Evolutionary conservation across 2,113 vertebrate genomes (phyloP).

Genomic region (Prinia subflava): DNA sequence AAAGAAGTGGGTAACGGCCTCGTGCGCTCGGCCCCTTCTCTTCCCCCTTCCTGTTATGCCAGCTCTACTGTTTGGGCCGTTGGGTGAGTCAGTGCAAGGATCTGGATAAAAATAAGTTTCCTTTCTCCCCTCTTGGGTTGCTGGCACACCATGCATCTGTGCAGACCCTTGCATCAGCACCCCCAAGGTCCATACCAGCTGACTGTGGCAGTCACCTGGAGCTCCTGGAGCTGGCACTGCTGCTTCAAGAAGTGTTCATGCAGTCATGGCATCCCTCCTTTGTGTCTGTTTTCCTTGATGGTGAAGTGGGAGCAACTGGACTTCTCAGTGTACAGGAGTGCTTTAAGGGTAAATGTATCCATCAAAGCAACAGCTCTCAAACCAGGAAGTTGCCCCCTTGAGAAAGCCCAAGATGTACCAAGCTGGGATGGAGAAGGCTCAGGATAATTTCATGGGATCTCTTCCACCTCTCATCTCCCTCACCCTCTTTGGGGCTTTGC

Average conservation of each 20-base stretch:
- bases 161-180: background rate
- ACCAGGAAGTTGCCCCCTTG: background rate
- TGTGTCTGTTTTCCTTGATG: background rate
- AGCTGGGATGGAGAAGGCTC: background rate
- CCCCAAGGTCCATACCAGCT: background rate
- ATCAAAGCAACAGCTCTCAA: background rate
- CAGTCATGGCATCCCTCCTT: background rate
- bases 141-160: background rate
- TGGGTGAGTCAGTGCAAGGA: conserved; percentile 53
- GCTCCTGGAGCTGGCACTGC: background rate
- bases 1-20: background rate
- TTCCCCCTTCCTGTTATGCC: conserved; percentile 57
- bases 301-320: background rate
- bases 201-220: background rate
- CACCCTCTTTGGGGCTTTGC: background rate
- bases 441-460: background rate
- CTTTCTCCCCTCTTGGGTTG: background rate
- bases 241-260: background rate
- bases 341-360: background rate
- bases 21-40: background rate
- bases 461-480: background rate
- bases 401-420: background rate
- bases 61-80: conserved; percentile 21
- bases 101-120: conserved; percentile 42
- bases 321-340: background rate